Percentiles rank a stretch among this genome's conserved stretches.
These are phyloP conservation scores for Coenobita brevimanus DNA, from an alignment of 1,140 invertebrate species.

Conservation along the genomic window DNA sequence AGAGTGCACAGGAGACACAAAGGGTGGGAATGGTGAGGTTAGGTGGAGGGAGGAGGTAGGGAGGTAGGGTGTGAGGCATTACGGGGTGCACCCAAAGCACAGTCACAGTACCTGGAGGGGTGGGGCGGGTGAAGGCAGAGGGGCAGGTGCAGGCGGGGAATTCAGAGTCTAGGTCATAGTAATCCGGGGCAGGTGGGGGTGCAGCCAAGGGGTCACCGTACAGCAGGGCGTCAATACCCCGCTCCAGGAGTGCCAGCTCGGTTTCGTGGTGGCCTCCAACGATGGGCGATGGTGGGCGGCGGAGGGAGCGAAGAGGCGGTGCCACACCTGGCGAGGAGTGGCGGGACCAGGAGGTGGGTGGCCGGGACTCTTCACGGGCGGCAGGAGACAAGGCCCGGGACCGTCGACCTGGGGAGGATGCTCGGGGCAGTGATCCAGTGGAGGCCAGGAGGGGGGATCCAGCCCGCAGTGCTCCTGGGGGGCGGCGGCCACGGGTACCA, in stretches of 20 bases:
- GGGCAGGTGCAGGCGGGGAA: constrained; percentile 57
- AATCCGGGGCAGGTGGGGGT: constrained; percentile 32
- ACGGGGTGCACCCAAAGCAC: too few relatives aligned
- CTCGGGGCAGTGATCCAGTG: constrained; percentile 65
- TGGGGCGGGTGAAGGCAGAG: constrained; percentile 53
- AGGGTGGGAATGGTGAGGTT: too few relatives aligned
- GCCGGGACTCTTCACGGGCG: constrained; percentile 50
- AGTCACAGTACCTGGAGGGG: constrained; percentile 33
- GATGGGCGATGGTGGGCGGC: constrained; percentile 58
- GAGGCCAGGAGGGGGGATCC: constrained; percentile 66
- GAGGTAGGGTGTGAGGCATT: too few relatives aligned
- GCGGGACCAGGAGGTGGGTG: constrained; percentile 55
- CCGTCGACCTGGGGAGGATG: constrained; percentile 53
- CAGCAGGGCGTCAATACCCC: constrained; percentile 73
- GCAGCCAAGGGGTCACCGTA: constrained; percentile 70
- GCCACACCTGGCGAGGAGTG: constrained; percentile 63
- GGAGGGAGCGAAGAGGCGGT: constrained; percentile 40
- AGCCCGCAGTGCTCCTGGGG: constrained; percentile 51
- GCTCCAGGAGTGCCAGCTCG: constrained; percentile 71
- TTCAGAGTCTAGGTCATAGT: constrained; percentile 60
- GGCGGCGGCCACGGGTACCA: constrained; percentile 49
- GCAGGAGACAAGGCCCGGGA: constrained; percentile 64
- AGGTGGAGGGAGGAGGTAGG: too few relatives aligned
- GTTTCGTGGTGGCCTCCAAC: constrained; percentile 49
- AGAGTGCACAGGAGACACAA: too few relatives aligned